Evolutionary conservation across 2,888 invertebrate species (phyloP), one percentile per base, ranked within the genome.

Genomic region (Polydrusus pterygomalis): DNA sequence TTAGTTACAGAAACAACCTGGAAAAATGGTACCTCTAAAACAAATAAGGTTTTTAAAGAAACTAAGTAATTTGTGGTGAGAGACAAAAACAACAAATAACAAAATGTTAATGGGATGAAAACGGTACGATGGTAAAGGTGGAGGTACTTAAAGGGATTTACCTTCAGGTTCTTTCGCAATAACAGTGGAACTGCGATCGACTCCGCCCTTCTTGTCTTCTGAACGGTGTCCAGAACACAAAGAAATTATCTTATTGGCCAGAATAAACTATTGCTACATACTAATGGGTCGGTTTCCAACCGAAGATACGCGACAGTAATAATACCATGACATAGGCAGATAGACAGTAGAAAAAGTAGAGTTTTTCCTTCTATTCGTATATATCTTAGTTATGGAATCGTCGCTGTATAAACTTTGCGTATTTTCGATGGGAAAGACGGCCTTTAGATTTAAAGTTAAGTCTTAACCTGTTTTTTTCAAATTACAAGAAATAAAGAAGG

Each of bases 111-210:
- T 43, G 34, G 70, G 63, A 75, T 56, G 45, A 49, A 30, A 63
- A 7, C 67, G 54, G 54, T 67, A 71, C 13, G 67, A 56, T 60
- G 63, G 60, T 71, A 67, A 70, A 49, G 75, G 63, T 70, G 51
- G 58, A 74, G 65, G 65, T 60, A 67, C 45, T 58, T 56, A 77
- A 74, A 70, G 45, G 70, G 62, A 74, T 84, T 93, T 95, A 90
- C 95, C 96, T 92, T 96, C 96, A 84, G 95, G 95, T 86, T 96
- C 96, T 92, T 96, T 96, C 88, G 95, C 95, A 90, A 96, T 96
- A 88, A 96, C 96, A 87, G 96, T 96, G 89, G 96, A 95, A 89
- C 96, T 95, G 89, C 96, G 93, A 91, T 96, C 96, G 89, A 96
- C 96, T 87, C 94, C 95, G 89, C 94, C 94, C 90, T 96, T 96